These are phyloP conservation scores for Patella ulyssiponensis DNA, from an alignment of 2,888 invertebrate species.

Conservation along the genomic window DNA sequence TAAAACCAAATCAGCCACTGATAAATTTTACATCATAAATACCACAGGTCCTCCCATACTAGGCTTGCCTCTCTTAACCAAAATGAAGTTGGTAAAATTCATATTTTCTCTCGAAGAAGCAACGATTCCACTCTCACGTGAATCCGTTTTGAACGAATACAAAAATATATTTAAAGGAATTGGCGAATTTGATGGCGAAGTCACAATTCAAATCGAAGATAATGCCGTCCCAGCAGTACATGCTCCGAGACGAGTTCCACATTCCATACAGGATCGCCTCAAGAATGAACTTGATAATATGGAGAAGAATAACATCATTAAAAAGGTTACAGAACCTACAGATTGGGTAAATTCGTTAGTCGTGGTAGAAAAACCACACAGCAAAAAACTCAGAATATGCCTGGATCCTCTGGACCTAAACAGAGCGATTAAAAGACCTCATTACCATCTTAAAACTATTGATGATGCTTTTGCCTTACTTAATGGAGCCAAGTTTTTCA, in stretches of 20 bases:
- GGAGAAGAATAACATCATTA: neutral
- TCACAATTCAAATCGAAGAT: neutral
- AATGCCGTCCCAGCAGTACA: conserved; percentile 6
- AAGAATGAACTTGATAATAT: neutral
- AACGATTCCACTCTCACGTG: neutral
- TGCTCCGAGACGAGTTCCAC: conserved; percentile 6
- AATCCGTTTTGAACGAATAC: conserved; percentile 13
- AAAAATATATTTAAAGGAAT: neutral
- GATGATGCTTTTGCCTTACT: conserved; percentile 27
- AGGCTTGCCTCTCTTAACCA: conserved; percentile 14
- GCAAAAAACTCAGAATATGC: conserved; percentile 19
- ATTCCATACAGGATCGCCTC: neutral
- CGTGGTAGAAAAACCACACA: conserved; percentile 2
- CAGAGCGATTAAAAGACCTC: conserved; percentile 35
- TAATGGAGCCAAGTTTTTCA: conserved; percentile 22
- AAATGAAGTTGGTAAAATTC: conserved; percentile 17
- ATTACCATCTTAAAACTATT: conserved; percentile 29
- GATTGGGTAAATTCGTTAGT: conserved; percentile 16
- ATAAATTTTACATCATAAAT: neutral
- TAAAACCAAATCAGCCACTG: neutral
- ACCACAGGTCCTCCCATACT: conserved; percentile 12
- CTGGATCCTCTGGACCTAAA: conserved; percentile 40
- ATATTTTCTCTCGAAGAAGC: conserved; percentile 7
- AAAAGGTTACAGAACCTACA: neutral
- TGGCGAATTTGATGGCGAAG: neutral